A percentile compares a stretch with the other conserved stretches of the same genome.
phyloP scores from a whole-genome alignment of 2,113 vertebrate genomes.

The Catagonus wagneri region DNA sequence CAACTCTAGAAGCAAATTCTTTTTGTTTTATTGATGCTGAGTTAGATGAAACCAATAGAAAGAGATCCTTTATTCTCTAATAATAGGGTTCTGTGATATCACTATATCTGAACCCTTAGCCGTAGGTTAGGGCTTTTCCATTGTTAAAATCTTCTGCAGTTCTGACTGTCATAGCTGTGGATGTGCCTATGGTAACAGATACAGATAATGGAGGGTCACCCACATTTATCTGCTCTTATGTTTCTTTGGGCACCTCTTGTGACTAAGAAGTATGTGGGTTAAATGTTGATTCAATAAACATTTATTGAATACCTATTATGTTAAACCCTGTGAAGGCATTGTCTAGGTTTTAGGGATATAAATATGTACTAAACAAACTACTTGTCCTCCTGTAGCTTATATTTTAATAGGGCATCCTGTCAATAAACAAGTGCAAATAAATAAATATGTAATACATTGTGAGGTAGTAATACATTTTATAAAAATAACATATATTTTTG shows the following conservation, averaged over 20 bases:
- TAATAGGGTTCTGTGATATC: not conserved
- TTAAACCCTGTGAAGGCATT: not conserved
- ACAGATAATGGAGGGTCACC: not conserved
- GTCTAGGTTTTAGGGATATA: not conserved
- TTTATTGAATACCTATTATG: not conserved
- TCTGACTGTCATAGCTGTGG: not conserved
- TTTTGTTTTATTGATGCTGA: constrained; percentile 6
- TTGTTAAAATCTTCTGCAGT: not conserved
- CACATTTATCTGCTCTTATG: not conserved
- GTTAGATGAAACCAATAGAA: constrained; percentile 19
- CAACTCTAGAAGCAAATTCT: not conserved
- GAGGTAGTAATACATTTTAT: not conserved
- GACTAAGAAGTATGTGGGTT: not conserved
- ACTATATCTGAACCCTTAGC: not conserved
- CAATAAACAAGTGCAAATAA: not conserved
- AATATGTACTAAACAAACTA: not conserved
- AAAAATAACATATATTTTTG: not conserved
- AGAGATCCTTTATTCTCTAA: not conserved
- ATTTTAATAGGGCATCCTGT: not conserved
- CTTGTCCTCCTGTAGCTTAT: not conserved
- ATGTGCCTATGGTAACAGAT: not conserved
- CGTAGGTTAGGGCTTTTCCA: not conserved
- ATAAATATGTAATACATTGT: not conserved
- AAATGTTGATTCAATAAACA: not conserved
- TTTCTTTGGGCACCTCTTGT: not conserved